These are phyloP conservation scores for Lipophrys pholis DNA, from an alignment of 2,113 vertebrate species.

Conservation along the genomic window DNA sequence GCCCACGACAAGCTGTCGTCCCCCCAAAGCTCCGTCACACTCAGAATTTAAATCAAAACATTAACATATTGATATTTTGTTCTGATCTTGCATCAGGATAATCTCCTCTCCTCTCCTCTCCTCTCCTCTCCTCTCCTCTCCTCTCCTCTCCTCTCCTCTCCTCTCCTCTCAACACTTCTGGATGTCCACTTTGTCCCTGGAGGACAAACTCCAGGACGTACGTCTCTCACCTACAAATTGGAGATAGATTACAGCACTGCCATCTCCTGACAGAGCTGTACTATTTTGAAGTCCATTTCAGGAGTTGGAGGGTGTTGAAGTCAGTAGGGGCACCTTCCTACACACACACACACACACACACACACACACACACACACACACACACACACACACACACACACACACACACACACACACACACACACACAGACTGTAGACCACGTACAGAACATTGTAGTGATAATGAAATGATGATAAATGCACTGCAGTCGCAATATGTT, in stretches of 20 bases:
- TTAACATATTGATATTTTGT: constrained; percentile 45
- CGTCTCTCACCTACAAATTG: constrained; percentile 13
- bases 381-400: no score
- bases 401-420: neutral
- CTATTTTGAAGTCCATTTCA: constrained; percentile 15
- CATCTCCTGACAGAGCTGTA: constrained; percentile 9
- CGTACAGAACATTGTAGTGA: neutral
- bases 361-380: no score
- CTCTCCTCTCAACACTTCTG: constrained; percentile 6
- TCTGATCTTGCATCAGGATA: constrained; percentile 11
- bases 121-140: neutral
- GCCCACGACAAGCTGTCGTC: constrained; percentile 32
- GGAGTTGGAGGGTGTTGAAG: constrained; percentile 5
- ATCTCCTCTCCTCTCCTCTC: neutral
- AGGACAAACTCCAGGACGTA: constrained; percentile 8
- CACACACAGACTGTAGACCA: neutral
- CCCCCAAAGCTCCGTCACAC: constrained; percentile 8
- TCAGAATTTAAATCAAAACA: constrained; percentile 34
- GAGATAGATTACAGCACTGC: constrained; percentile 10
- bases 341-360: no score
- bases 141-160: constrained; percentile 9
- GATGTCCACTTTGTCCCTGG: neutral
- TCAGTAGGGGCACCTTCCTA: constrained; percentile 8
- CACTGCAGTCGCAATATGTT: constrained; percentile 8
- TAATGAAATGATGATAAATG: constrained; percentile 46